phyloP scores from a whole-genome alignment of 2,888 invertebrate genomes.

The Sminthurinus aureus region DNA sequence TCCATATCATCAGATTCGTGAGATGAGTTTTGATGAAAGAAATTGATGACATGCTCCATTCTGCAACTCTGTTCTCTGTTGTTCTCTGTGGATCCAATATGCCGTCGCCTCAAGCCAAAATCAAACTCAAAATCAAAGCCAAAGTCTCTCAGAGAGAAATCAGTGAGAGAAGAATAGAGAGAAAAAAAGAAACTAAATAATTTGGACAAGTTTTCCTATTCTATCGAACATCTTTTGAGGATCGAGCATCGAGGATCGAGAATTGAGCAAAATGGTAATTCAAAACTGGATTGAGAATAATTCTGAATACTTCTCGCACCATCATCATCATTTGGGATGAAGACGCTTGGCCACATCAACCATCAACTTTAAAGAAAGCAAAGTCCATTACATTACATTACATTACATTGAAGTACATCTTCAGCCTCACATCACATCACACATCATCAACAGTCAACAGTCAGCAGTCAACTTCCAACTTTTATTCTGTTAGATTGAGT shows the following conservation, averaged over 20 bases:
- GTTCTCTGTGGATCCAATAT: conserved; percentile 18
- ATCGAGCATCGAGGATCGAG: not conserved
- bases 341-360: not conserved
- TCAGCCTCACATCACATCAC: not conserved
- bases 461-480: not conserved
- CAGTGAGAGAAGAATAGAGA: conserved; percentile 13
- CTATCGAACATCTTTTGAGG: not conserved
- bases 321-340: conserved; percentile 16
- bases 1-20: conserved; percentile 38
- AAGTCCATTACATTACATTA: no score
- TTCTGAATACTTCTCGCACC: no score
- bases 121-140: not conserved
- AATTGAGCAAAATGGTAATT: conserved; percentile 26
- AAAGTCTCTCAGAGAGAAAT: not conserved
- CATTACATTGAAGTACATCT: no score
- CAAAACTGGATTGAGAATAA: conserved; percentile 38
- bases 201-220: conserved; percentile 28
- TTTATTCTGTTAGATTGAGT: no score
- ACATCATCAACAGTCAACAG: not conserved
- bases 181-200: conserved; percentile 23
- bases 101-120: conserved; percentile 28
- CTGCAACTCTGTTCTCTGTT: not conserved
- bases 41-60: conserved; percentile 31
- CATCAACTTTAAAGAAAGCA: not conserved
- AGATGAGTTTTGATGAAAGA: conserved; percentile 36